Conservation (phyloP, 2,888 invertebrate genomes). For the Camponotus fellah region DNA sequence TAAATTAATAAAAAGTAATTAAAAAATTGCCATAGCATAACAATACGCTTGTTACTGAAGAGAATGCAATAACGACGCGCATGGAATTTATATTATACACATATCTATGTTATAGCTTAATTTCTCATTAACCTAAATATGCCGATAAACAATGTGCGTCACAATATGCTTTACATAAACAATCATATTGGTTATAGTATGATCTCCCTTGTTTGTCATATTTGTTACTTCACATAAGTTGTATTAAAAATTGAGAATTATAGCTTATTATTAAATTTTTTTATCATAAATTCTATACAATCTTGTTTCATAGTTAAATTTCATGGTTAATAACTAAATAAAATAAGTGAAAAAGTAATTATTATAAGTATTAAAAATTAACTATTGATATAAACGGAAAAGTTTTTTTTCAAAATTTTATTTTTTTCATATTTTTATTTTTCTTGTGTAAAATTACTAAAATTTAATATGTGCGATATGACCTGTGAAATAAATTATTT, state of each 20-base stretch:
- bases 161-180: conserved; percentile 31
- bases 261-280: background rate
- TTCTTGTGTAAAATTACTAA: conserved; percentile 41
- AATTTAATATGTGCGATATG: background rate
- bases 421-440: background rate
- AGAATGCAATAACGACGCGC: background rate
- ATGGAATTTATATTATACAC: conserved; percentile 32
- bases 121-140: conserved; percentile 74
- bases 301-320: background rate
- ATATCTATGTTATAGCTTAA: conserved; percentile 57
- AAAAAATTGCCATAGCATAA: conserved; percentile 26
- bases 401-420: background rate
- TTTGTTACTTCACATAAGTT: background rate
- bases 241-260: background rate
- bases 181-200: conserved; percentile 33
- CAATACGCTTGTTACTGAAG: conserved; percentile 24
- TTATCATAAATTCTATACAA: background rate
- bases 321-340: background rate
- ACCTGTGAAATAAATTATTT: background rate
- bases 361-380: no score
- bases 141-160: conserved; percentile 68
- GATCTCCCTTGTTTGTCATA: background rate
- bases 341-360: background rate
- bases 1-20: conserved; percentile 29
- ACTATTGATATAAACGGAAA: background rate